Evolutionary conservation across 2,113 vertebrate species (phyloP), one percentile per base, ranked within the genome.

Genomic region (Siniperca chuatsi): DNA sequence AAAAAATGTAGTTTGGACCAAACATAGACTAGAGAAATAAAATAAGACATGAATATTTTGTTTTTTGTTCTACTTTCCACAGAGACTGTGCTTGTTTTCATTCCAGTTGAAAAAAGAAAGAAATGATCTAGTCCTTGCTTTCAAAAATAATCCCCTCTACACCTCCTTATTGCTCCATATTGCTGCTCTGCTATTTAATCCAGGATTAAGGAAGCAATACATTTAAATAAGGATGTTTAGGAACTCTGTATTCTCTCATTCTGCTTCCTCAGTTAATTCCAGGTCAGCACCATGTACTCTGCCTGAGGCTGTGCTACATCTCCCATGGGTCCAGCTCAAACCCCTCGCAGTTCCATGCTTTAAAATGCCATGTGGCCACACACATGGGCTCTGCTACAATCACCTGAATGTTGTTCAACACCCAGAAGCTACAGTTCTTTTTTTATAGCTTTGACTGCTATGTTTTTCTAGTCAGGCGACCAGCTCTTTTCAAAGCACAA

Each of bases 161-260:
- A 55, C 40, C 64, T 82, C 37, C 52, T 75, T 85, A 58, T 78
- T 78, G 66, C 72, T 75, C 54, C 75, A n/a, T 76, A 60, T 87
- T 83, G 46, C 75, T 46, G 40, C 73, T 79, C 21, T 74, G 65
- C 42, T 62, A 29, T 86, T 92, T 87, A 92, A 89, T 86, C 88
- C 79, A 2, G 79, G 86, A 90, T 90, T 89, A 89, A 60, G 70
- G 72, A 82, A 85, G 71, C 67, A 46, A 66, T 77, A 79, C 46
- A 83, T 89, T 86, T 75, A 81, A 88, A 88, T 69, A 54, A 75
- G 60, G 75, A 89, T 82, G 79, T 90, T 85, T 77, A 90, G 65
- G 72, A 91, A 82, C 75, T 88, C 64, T 50, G 13, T 50, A 70
- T 85, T 86, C 74, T 71, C 37, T 67, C 67, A 46, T 70, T 78